Conservation (phyloP, 1,140 invertebrate genomes). For the Calycopis cecrops region DNA sequence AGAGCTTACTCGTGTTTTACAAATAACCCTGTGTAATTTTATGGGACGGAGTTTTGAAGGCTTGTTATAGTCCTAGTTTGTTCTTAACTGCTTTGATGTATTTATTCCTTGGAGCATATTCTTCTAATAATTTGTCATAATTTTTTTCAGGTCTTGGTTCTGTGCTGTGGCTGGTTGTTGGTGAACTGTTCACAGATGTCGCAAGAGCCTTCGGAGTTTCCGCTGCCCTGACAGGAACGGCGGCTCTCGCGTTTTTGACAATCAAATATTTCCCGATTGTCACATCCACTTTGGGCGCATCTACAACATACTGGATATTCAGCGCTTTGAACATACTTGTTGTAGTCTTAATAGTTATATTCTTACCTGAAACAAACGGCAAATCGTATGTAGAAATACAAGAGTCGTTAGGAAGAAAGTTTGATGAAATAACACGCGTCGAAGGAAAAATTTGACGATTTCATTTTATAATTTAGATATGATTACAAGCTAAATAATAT, state of each 20-base stretch:
- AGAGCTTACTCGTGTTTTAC: too few species aligned
- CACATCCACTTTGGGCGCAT: background rate
- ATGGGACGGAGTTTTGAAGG: too few species aligned
- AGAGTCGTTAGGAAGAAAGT: conserved; percentile 2
- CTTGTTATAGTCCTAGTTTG: too few species aligned
- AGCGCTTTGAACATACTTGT: conserved; percentile 4
- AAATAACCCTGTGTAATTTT: too few species aligned
- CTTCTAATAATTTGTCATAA: too few species aligned
- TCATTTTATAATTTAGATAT: too few species aligned
- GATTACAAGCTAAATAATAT: too few species aligned
- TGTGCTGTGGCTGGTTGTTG: background rate
- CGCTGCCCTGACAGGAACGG: background rate
- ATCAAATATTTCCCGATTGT: conserved; percentile 9
- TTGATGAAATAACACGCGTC: background rate
- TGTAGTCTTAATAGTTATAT: conserved; percentile 4
- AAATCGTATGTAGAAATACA: conserved; percentile 10
- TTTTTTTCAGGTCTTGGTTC: background rate
- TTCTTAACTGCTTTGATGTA: too few species aligned
- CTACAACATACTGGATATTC: conserved; percentile 4
- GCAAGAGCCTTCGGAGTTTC: background rate
- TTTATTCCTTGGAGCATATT: too few species aligned
- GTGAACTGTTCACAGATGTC: background rate
- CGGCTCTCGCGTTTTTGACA: background rate
- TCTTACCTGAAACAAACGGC: conserved; percentile 9
- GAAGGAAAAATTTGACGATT: conserved; percentile 2